phyloP scores from a whole-genome alignment of 2,113 vertebrate species.

The Rallus limicola region DNA sequence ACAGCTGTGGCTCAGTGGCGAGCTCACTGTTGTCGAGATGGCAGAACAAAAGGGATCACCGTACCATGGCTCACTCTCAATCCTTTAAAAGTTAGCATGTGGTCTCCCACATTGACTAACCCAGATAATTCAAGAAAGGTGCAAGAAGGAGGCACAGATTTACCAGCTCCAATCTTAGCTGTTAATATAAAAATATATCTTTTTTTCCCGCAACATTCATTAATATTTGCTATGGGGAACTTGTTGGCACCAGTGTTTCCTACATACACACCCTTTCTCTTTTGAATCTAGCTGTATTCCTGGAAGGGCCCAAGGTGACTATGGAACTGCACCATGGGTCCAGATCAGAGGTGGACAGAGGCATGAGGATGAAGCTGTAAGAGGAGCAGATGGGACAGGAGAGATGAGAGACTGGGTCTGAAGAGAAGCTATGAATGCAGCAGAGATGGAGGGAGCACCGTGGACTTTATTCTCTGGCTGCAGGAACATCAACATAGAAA shows the following conservation, averaged over 20 bases:
- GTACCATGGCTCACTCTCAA: neutral
- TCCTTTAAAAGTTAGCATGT: neutral
- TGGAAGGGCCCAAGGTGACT: neutral
- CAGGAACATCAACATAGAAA: slow-evolving; percentile 42
- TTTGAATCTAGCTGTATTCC: neutral
- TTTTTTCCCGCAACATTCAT: neutral
- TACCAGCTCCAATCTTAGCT: neutral
- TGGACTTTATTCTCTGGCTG: slow-evolving; percentile 63
- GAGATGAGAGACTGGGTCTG: neutral
- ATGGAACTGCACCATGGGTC: rapidly evolving
- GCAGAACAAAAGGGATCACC: neutral
- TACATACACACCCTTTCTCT: neutral
- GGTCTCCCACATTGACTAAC: neutral
- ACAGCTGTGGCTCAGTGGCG: neutral
- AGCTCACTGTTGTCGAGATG: neutral
- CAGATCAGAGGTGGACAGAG: neutral
- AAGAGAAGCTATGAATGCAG: neutral
- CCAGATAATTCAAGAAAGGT: neutral
- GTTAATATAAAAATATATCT: neutral
- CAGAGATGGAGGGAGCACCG: neutral
- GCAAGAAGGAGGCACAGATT: neutral
- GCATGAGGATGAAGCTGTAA: neutral
- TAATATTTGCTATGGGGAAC: neutral
- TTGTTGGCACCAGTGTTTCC: neutral
- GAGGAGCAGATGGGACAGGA: neutral